phyloP scores from a whole-genome alignment of 2,113 vertebrate genomes.

The Siniperca chuatsi region DNA sequence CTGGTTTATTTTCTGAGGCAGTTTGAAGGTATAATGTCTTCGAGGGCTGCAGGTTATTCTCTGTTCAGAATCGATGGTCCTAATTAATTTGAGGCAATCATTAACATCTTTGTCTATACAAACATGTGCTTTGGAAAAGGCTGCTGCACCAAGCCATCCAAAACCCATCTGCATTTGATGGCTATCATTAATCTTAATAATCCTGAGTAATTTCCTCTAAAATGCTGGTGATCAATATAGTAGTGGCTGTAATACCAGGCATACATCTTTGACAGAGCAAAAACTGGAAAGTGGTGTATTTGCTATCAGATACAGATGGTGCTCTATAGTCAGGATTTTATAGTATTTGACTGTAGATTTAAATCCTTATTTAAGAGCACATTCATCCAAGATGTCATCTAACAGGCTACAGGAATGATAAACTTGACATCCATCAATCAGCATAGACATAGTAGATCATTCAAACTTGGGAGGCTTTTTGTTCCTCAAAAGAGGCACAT shows the following conservation, averaged over 20 bases:
- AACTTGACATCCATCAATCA: constrained; percentile 21
- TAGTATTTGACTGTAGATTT: not conserved
- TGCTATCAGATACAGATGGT: constrained; percentile 19
- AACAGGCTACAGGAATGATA: not conserved
- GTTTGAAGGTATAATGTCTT: constrained; percentile 1
- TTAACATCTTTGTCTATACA: constrained; percentile 28
- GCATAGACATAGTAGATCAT: not conserved
- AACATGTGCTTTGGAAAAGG: constrained; percentile 15
- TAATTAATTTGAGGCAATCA: constrained; percentile 13
- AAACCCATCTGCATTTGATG: constrained; percentile 36
- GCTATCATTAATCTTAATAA: constrained; percentile 43
- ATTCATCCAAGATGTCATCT: constrained; percentile 15
- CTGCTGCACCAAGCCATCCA: constrained; percentile 7
- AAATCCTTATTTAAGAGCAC: constrained; percentile 11
- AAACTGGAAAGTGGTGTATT: not conserved
- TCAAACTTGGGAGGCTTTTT: constrained; percentile 18
- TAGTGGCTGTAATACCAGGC: not conserved
- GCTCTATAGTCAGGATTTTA: constrained; percentile 14
- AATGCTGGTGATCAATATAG: constrained; percentile 22
- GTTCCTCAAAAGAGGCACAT: not conserved
- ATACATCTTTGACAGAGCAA: not conserved
- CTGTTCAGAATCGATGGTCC: constrained; percentile 8
- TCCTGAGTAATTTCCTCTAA: constrained; percentile 21
- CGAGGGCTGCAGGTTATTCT: constrained; percentile 4
- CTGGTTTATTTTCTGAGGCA: constrained; percentile 6